Conservation (phyloP, 2,888 invertebrate genomes). For the Melieria crassipennis region DNA sequence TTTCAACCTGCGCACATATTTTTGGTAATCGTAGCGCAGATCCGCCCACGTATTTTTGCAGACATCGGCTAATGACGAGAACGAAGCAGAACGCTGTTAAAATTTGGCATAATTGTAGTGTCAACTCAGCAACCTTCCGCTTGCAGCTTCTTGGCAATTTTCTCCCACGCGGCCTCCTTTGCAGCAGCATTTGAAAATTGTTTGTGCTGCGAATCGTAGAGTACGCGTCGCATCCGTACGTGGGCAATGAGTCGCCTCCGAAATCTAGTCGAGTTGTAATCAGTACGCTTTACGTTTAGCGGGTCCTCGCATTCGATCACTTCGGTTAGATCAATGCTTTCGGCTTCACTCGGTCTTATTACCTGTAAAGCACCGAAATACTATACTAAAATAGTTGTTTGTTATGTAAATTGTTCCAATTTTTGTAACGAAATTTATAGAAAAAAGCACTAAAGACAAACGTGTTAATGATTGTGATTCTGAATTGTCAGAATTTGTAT, state of each 20-base stretch:
- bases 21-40: conserved; percentile 54
- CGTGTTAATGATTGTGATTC: neutral
- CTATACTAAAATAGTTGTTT: neutral
- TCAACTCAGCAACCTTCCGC: conserved; percentile 35
- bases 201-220: conserved; percentile 50
- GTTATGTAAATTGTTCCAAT: neutral
- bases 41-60: conserved; percentile 54
- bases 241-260: conserved; percentile 48
- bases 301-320: neutral
- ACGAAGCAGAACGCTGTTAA: neutral
- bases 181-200: conserved; percentile 46
- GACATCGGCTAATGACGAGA: conserved; percentile 34
- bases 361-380: too few relatives aligned
- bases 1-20: conserved; percentile 48
- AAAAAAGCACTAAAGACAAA: neutral
- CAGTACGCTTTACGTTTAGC: too few relatives aligned
- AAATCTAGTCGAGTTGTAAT: conserved; percentile 1
- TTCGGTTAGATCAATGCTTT: conserved; percentile 17
- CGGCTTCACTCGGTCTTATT: too few relatives aligned
- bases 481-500: neutral
- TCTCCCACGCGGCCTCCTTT: conserved; percentile 51
- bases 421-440: too few relatives aligned
- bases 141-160: conserved; percentile 46
- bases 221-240: conserved; percentile 46
- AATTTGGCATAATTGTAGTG: neutral